Conservation (phyloP, 2,888 invertebrate genomes). For the Noctua janthe region DNA sequence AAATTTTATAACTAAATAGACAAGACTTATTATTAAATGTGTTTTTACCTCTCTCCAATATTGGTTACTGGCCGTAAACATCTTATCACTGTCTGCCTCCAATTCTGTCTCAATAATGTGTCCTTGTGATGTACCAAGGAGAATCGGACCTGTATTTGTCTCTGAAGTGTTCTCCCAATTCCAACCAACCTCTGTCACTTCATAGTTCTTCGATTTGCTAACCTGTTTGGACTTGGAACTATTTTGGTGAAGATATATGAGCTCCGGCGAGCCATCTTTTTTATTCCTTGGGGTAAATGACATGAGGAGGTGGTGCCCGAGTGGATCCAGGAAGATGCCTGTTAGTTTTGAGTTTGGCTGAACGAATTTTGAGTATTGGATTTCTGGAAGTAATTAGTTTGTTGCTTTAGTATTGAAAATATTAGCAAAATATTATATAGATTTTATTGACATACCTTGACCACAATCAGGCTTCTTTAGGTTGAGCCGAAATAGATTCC, state of each 20-base stretch:
- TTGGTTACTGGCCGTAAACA: conserved; percentile 94
- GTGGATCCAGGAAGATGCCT: conserved; percentile 95
- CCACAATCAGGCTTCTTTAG: conserved; percentile 94
- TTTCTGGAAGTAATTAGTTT: conserved; percentile 90
- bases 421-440: not conserved
- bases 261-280: conserved; percentile 92
- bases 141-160: conserved; percentile 94
- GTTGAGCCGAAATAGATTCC: conserved; percentile 95
- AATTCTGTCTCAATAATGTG: conserved; percentile 97
- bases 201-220: conserved; percentile 93
- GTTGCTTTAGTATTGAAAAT: not conserved
- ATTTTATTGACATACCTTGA: conserved; percentile 91
- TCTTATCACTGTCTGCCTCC: conserved; percentile 94
- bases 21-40: not conserved
- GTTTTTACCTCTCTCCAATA: conserved; percentile 95
- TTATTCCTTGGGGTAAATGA: conserved; percentile 91
- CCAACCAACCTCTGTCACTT: conserved; percentile 98
- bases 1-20: not conserved
- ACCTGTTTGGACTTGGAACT: conserved; percentile 93
- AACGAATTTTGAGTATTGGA: conserved; percentile 92
- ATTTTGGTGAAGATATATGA: conserved; percentile 95
- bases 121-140: conserved; percentile 97
- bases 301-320: conserved; percentile 96
- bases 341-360: conserved; percentile 91
- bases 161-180: conserved; percentile 93